A percentile compares a stretch with the other conserved stretches of the same genome.
Conservation (phyloP, 1,140 invertebrate species). For the Proales similis region DNA sequence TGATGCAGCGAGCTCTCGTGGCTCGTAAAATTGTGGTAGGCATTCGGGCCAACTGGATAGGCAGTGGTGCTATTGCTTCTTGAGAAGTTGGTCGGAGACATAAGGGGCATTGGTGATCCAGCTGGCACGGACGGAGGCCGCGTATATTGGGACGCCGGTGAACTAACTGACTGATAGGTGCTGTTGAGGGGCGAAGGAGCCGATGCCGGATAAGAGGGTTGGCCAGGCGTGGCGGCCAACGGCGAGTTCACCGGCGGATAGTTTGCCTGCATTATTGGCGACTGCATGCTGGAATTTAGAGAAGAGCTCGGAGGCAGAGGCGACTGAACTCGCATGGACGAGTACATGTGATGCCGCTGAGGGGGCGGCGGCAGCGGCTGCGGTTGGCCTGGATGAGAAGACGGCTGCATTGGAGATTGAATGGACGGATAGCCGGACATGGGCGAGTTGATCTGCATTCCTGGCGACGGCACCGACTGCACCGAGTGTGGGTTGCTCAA, state of each 20-base stretch:
- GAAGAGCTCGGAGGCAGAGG: constrained; percentile 11
- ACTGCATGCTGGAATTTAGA: no score
- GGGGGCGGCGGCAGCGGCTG: not conserved
- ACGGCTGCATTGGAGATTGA: constrained; percentile 16
- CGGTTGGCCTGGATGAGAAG: not conserved
- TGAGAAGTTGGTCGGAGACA: not conserved
- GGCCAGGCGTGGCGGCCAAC: not conserved
- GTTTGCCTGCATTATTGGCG: constrained; percentile 7
- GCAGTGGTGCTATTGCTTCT: constrained; percentile 21
- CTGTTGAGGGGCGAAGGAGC: constrained; percentile 23
- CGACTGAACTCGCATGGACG: constrained; percentile 11
- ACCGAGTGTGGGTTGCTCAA: constrained; percentile 29
- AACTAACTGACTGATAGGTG: no score
- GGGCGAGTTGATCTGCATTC: constrained; percentile 1
- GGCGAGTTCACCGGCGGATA: constrained; percentile 2
- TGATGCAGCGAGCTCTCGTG: not conserved
- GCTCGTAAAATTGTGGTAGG: not conserved
- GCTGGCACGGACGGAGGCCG: constrained; percentile 19
- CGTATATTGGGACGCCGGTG: no score
- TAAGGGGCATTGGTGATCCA: not conserved
- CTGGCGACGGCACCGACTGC: constrained; percentile 6
- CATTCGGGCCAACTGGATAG: not conserved
- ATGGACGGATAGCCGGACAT: constrained; percentile 24
- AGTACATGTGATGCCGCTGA: constrained; percentile 1
- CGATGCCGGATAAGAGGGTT: not conserved